Evolutionary conservation across 2,888 invertebrate genomes (phyloP).

Genomic region (Drosophila formosana): DNA sequence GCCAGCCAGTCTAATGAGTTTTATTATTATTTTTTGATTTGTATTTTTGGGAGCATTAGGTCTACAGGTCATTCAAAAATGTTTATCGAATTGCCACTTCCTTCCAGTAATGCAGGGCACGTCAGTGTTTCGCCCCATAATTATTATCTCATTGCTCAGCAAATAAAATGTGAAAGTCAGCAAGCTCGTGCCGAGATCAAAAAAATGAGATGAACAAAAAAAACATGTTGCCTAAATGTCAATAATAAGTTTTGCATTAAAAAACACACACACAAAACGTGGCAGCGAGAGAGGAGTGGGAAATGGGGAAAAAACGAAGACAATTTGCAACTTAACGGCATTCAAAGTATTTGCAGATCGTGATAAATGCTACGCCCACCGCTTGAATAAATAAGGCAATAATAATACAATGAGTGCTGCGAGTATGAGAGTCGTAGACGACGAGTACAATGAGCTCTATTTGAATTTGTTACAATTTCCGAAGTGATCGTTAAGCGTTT

Average conservation of each 20-base stretch:
- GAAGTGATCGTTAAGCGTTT: constrained; percentile 47
- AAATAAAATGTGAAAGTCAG: constrained; percentile 70
- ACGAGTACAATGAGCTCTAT: constrained; percentile 13
- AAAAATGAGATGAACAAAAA: constrained; percentile 8
- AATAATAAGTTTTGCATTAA: constrained; percentile 37
- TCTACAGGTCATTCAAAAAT: constrained; percentile 13
- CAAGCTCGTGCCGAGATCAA: constrained; percentile 47
- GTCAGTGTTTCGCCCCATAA: constrained; percentile 23
- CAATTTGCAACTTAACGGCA: constrained; percentile 58
- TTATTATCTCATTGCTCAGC: constrained; percentile 48
- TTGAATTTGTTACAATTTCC: constrained; percentile 56
- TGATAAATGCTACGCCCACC: constrained; percentile 75
- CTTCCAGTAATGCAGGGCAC: constrained; percentile 11
- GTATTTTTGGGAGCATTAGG: background rate
- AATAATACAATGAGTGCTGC: constrained; percentile 36
- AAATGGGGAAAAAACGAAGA: constrained; percentile 22
- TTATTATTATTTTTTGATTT: background rate
- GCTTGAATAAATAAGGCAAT: constrained; percentile 53
- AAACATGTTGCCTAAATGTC: constrained; percentile 37
- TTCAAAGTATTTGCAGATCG: constrained; percentile 68
- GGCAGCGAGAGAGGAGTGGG: constrained; percentile 2
- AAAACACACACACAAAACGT: background rate
- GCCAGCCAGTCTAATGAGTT: constrained; percentile 11
- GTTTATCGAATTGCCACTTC: constrained; percentile 10
- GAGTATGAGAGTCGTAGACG: background rate